Conservation (phyloP, 2,797 vertebrate genomes). For the Acipenser transmontanus region DNA sequence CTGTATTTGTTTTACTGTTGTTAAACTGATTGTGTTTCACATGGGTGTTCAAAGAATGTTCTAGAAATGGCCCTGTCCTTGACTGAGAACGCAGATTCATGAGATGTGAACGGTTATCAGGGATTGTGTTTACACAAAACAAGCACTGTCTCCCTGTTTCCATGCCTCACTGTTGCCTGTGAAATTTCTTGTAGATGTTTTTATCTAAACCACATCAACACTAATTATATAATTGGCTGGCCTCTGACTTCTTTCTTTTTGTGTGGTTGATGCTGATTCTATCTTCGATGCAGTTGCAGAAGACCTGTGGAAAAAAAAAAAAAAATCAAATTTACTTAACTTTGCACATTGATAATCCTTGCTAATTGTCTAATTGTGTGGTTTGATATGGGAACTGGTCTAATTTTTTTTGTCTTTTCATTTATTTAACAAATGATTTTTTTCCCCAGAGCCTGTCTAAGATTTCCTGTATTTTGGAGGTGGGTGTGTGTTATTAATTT, state of each 20-base stretch:
- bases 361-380: constrained; percentile 39
- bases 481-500: too few relatives aligned
- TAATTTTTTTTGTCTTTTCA: constrained; percentile 18
- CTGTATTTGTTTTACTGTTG: too few relatives aligned
- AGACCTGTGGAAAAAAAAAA: constrained; percentile 36
- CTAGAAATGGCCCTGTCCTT: too few relatives aligned
- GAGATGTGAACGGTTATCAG: too few relatives aligned
- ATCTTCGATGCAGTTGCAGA: constrained; percentile 56
- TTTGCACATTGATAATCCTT: constrained; percentile 14
- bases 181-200: constrained; percentile 25
- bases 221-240: constrained; percentile 57
- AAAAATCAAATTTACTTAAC: constrained; percentile 22
- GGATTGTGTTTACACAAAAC: too few relatives aligned
- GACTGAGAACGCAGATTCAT: too few relatives aligned
- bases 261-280: constrained; percentile 54
- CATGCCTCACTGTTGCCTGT: constrained; percentile 33
- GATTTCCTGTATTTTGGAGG: constrained; percentile 11
- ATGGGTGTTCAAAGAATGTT: too few relatives aligned
- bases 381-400: constrained; percentile 38
- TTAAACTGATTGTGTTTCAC: too few relatives aligned
- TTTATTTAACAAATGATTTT: constrained; percentile 29
- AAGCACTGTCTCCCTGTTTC: neutral
- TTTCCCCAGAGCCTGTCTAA: constrained; percentile 11
- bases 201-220: constrained; percentile 34
- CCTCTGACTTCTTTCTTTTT: constrained; percentile 41